phyloP scores from a whole-genome alignment of 1,140 invertebrate species.

The Temnothorax longispinosus region DNA sequence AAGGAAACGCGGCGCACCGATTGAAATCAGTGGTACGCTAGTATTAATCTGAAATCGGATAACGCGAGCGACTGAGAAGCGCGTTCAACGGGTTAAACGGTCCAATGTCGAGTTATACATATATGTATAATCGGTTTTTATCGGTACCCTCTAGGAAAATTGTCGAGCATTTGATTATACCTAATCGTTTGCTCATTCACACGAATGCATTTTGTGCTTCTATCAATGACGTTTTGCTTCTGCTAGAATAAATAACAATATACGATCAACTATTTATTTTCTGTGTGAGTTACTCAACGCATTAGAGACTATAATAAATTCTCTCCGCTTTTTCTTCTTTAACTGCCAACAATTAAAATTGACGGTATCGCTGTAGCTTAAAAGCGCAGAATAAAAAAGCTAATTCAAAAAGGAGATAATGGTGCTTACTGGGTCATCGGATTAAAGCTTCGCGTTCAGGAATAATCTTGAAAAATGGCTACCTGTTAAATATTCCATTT shows the following conservation, averaged over 20 bases:
- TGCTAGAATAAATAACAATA: not conserved
- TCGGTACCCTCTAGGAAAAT: not conserved
- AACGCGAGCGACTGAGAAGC: not conserved
- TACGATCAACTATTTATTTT: not conserved
- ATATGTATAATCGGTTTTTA: not conserved
- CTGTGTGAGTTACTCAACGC: not conserved
- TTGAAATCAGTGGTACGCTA: slow-evolving; percentile 5
- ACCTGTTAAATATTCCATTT: slow-evolving; percentile 39
- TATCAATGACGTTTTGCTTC: not conserved
- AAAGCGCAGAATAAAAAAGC: slow-evolving; percentile 11
- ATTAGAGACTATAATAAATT: not conserved
- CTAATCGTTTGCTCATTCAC: not conserved
- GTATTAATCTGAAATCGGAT: slow-evolving; percentile 7
- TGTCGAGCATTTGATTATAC: not conserved
- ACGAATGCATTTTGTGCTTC: not conserved
- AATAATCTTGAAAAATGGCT: slow-evolving; percentile 49
- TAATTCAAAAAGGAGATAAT: slow-evolving; percentile 54
- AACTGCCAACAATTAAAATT: slow-evolving; percentile 23
- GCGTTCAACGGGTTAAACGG: slow-evolving; percentile 16
- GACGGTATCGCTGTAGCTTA: slow-evolving; percentile 27
- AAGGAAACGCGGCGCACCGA: slow-evolving; percentile 47
- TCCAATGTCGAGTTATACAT: slow-evolving; percentile 30
- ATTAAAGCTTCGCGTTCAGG: slow-evolving; percentile 39
- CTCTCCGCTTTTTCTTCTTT: not conserved
- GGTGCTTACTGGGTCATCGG: slow-evolving; percentile 3